These are phyloP conservation scores for Papilio gigon DNA, from an alignment of 2,888 invertebrate species.

Conservation along the genomic window DNA sequence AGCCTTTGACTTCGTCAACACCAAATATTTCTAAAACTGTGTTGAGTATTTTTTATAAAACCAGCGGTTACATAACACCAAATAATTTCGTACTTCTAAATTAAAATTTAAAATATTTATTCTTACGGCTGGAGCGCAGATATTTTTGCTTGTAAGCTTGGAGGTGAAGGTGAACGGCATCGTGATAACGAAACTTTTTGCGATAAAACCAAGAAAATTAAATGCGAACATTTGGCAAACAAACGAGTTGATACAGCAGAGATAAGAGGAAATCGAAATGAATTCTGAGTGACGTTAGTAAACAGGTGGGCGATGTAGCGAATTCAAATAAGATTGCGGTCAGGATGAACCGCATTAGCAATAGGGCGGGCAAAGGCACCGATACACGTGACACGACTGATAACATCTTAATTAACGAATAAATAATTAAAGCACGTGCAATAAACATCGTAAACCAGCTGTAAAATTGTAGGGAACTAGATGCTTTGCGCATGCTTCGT, in stretches of 20 bases:
- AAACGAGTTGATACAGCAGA: constrained; percentile 4
- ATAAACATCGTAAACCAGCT: constrained; percentile 30
- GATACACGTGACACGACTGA: constrained; percentile 32
- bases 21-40: background rate
- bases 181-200: background rate
- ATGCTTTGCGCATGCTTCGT: constrained; percentile 16
- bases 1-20: background rate
- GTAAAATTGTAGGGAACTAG: constrained; percentile 35
- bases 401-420: constrained; percentile 37
- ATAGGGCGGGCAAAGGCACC: constrained; percentile 21
- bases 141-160: background rate
- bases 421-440: constrained; percentile 39
- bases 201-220: background rate
- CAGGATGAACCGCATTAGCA: background rate
- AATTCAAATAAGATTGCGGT: constrained; percentile 33
- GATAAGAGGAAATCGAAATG: constrained; percentile 18
- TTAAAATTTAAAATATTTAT: background rate
- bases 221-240: constrained; percentile 12
- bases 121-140: background rate
- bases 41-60: background rate
- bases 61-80: background rate
- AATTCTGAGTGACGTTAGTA: constrained; percentile 26
- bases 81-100: background rate
- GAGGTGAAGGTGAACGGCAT: background rate
- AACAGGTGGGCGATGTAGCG: constrained; percentile 29